Base-by-base conservation (phyloP, 2,888 invertebrate genomes). In the Epirrhoe tristata region DNA sequence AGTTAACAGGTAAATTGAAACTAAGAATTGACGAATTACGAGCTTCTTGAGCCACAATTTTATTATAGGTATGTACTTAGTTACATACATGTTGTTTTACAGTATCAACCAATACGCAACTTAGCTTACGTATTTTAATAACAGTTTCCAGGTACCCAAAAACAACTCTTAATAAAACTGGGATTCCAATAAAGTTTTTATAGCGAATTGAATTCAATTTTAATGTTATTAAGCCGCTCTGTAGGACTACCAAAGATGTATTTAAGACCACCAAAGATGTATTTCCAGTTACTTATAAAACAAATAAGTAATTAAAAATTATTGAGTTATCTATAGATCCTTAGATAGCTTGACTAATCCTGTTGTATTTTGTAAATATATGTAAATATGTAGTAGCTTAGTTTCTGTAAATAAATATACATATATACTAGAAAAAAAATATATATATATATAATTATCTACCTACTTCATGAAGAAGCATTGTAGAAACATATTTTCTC, bases 191-290 rank as follows among this genome's bases (percentile, higher is more conserved):
- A 64, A 55, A 16, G 31, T 31, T 58, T 58, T 48, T 58, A 54
- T 53, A 43, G 16, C 36, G 51, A 55, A n/a, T 36, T 46, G 16
- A 31, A 59, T 48, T 36, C 14, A 55, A 55, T 34, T 6, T 54
- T 34, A 34, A 48, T 32, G 14, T 58, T 10, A 48, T 32, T 57
- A 6, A 51, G 34, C 1, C 12, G 39, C 46, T 46, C 10, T 48
- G 17, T 39, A 39, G 75, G 76, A 69, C 76, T 77, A 78, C 75
- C 73, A 63, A 76, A 78, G 77, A 62, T 76, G 74, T 70, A 69
- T 70, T 59, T 78, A 72, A 59, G 76, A 69, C 76, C 78, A 78
- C 75, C 73, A 63, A 76, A 78, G 77, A 62, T 76, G 74, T 70
- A 70, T 70, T 62, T 78, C 77, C 0, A 8, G 8, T 3, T 36